Evolutionary conservation across 2,888 invertebrate genomes (phyloP).

Genomic region (Andrena marginata): DNA sequence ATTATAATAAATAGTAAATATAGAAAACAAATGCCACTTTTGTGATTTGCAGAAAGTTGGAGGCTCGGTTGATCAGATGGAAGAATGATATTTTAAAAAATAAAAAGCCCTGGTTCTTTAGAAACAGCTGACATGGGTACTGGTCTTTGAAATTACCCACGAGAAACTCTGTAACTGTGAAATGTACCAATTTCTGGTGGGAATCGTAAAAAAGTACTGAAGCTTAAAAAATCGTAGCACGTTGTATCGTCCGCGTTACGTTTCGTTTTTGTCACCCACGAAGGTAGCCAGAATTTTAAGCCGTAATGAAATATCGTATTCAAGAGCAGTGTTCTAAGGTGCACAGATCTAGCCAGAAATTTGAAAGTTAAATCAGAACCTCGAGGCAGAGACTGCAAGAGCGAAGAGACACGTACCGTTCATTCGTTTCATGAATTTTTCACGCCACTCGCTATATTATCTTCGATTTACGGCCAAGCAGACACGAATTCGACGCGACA

Average conservation of each 20-base stretch:
- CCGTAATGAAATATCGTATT: constrained; percentile 13
- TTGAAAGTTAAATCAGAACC: constrained; percentile 68
- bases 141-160: no score
- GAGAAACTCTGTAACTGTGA: background rate
- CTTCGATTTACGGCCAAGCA: background rate
- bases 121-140: no score
- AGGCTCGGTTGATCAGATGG: no score
- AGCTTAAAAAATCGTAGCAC: background rate
- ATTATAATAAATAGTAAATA: no score
- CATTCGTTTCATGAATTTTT: constrained; percentile 72
- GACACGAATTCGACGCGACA: background rate
- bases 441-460: constrained; percentile 42
- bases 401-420: constrained; percentile 53
- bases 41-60: no score
- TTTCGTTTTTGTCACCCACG: background rate
- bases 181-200: background rate
- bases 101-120: no score
- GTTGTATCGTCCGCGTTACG: background rate
- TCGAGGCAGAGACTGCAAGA: constrained; percentile 6
- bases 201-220: no score
- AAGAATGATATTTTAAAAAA: no score
- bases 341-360: constrained; percentile 22
- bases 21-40: no score
- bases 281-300: background rate
- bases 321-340: background rate